Percentiles rank a stretch among this genome's conserved stretches.
phyloP scores from a whole-genome alignment of 2,888 invertebrate species.

The Habrosyne pyritoides region DNA sequence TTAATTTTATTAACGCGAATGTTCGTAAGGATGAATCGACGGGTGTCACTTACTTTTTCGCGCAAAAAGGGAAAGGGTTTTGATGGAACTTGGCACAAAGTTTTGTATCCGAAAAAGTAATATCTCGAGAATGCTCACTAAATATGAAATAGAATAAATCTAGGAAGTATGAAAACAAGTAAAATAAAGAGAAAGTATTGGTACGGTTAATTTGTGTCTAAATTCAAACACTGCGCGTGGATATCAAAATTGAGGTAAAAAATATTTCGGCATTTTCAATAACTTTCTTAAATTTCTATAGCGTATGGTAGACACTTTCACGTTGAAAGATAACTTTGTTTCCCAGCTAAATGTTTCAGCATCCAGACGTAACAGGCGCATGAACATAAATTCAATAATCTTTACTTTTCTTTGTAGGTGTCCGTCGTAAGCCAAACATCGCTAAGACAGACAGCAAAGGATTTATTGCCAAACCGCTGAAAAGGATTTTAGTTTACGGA shows the following conservation, averaged over 20 bases:
- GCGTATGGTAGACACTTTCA: not conserved
- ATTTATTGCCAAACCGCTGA: not conserved
- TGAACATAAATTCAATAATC: constrained; percentile 16
- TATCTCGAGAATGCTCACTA: too few relatives aligned
- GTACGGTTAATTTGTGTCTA: too few relatives aligned
- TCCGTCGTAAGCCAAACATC: constrained; percentile 13
- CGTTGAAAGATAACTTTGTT: not conserved
- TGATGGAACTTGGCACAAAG: too few relatives aligned
- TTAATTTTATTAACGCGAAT: too few relatives aligned
- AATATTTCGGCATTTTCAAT: not conserved
- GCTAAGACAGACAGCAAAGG: not conserved
- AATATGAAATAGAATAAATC: too few relatives aligned
- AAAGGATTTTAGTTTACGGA: not conserved
- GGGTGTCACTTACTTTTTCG: too few relatives aligned
- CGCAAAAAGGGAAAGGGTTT: too few relatives aligned
- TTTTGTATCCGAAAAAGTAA: too few relatives aligned
- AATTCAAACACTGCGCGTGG: not conserved
- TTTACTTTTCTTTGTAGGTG: constrained; percentile 35
- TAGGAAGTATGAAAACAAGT: too few relatives aligned
- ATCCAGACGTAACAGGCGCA: constrained; percentile 2
- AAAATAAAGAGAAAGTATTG: not conserved
- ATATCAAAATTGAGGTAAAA: too few relatives aligned
- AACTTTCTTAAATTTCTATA: not conserved
- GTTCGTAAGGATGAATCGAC: too few relatives aligned
- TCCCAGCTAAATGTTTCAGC: not conserved